Percentiles rank a stretch among this genome's conserved stretches.
Conservation (phyloP, 2,113 vertebrate genomes). For the Chaetorhynchus papuensis region DNA sequence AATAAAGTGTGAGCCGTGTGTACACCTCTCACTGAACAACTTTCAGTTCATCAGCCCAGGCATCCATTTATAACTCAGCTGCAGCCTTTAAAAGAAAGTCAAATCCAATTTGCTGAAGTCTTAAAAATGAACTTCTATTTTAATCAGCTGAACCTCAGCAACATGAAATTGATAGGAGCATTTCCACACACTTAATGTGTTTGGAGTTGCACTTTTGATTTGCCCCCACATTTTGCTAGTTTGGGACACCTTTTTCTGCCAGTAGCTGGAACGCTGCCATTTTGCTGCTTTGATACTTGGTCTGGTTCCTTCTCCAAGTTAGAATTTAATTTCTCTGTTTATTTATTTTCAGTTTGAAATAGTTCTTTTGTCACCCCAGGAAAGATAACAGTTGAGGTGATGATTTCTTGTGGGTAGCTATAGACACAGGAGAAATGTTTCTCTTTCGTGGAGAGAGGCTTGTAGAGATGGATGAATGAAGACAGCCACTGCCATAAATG, state of each 20-base stretch:
- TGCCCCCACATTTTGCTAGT: background rate
- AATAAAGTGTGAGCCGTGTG: background rate
- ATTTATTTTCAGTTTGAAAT: background rate
- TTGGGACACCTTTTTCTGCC: background rate
- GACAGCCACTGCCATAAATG: background rate
- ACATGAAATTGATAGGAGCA: background rate
- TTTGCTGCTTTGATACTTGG: background rate
- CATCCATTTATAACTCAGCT: background rate
- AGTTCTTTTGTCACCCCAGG: background rate
- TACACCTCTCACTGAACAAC: background rate
- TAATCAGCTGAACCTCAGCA: background rate
- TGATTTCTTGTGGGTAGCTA: background rate
- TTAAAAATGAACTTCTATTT: conserved; percentile 1
- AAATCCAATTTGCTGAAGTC: background rate
- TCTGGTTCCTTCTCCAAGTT: background rate
- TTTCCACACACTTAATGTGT: background rate
- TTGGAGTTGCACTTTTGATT: background rate
- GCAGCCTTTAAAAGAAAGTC: background rate
- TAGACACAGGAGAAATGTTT: background rate
- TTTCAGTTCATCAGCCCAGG: background rate
- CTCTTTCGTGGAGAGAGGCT: background rate
- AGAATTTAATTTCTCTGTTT: background rate
- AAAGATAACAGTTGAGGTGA: background rate
- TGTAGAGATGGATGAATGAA: background rate
- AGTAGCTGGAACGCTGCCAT: background rate